Evolutionary conservation across 92 coral and sea anemone genomes (phyloP).

Genomic region (Bergia puertoricense): DNA sequence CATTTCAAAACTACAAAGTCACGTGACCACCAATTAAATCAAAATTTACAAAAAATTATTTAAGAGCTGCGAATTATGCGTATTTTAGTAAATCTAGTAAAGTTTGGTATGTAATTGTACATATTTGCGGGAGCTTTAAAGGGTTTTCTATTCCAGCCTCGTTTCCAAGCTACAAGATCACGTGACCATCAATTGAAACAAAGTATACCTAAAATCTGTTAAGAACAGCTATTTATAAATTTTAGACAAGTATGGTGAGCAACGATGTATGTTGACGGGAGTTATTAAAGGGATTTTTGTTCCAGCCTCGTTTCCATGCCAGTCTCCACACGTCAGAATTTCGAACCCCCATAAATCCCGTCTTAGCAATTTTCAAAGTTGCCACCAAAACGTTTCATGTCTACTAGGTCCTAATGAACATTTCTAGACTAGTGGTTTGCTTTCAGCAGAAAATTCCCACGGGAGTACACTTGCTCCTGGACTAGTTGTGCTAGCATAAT

Average conservation of each 20-base stretch:
- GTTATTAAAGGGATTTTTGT: too few species aligned
- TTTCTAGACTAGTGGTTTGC: neutral
- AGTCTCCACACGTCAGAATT: neutral
- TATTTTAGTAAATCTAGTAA: neutral
- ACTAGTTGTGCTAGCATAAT: too few species aligned
- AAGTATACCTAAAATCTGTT: neutral
- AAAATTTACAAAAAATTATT: too few species aligned
- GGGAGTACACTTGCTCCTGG: too few species aligned
- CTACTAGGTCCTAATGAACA: neutral
- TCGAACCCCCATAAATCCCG: constrained; percentile 25
- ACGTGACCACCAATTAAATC: too few species aligned
- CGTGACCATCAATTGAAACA: too few species aligned
- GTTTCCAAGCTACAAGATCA: too few species aligned
- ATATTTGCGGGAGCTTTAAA: too few species aligned
- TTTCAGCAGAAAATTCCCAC: neutral
- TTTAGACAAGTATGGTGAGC: neutral
- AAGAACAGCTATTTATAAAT: neutral
- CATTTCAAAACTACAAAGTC: too few species aligned
- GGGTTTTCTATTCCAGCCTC: neutral
- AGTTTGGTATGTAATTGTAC: neutral
- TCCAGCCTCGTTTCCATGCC: too few species aligned
- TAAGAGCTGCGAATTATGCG: too few species aligned
- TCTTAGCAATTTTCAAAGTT: constrained; percentile 29
- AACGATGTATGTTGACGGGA: too few species aligned
- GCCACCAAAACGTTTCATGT: constrained; percentile 36